These are phyloP conservation scores for Volucella inflata DNA, from an alignment of 2,888 invertebrate genomes.

Conservation along the genomic window DNA sequence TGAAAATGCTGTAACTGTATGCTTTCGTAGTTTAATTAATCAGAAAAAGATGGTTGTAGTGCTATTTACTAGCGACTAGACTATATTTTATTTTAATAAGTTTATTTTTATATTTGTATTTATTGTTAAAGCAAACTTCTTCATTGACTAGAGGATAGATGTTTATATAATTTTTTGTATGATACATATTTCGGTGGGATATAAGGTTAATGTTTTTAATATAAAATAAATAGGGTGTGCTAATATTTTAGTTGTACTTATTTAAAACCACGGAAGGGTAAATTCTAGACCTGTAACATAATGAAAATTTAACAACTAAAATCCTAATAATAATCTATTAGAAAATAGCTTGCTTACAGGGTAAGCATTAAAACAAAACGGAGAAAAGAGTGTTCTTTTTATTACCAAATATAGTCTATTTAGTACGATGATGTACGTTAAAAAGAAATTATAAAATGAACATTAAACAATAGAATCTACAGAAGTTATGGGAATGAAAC, in stretches of 20 bases:
- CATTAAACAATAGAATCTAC: too few relatives aligned
- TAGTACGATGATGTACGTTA: too few relatives aligned
- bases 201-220: conserved; percentile 43
- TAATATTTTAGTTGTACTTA: too few relatives aligned
- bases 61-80: conserved; percentile 63
- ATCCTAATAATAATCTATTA: too few relatives aligned
- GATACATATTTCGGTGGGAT: conserved; percentile 70
- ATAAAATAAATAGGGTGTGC: not conserved
- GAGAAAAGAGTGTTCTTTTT: too few relatives aligned
- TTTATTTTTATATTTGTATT: conserved; percentile 18
- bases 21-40: conserved; percentile 40
- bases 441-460: too few relatives aligned
- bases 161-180: conserved; percentile 33
- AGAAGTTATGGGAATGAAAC: too few relatives aligned
- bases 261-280: too few relatives aligned
- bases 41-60: conserved; percentile 31
- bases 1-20: conserved; percentile 69
- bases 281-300: too few relatives aligned
- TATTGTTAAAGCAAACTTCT: conserved; percentile 59
- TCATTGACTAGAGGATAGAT: conserved; percentile 60
- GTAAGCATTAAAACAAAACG: not conserved
- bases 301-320: too few relatives aligned
- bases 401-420: too few relatives aligned
- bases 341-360: too few relatives aligned
- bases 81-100: conserved; percentile 27